These are phyloP conservation scores for Athrips mouffetella DNA, from an alignment of 2,888 invertebrate species.

Conservation along the genomic window DNA sequence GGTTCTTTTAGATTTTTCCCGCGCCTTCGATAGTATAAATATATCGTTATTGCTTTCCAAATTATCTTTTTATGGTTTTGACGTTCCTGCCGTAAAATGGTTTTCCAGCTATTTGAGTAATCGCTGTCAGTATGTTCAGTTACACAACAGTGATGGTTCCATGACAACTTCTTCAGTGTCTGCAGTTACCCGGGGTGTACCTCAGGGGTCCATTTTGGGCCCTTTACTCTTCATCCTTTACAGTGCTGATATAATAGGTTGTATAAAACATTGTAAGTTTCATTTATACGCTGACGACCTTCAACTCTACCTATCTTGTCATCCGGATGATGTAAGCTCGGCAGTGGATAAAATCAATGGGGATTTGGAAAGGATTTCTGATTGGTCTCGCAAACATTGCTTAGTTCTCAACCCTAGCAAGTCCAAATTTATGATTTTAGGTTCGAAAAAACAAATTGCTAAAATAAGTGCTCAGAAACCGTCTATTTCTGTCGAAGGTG, in stretches of 20 bases:
- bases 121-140: background rate
- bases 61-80: slow-evolving; percentile 1
- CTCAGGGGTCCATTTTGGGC: slow-evolving; percentile 5
- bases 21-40: slow-evolving; percentile 29
- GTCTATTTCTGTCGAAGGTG: background rate
- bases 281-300: slow-evolving; percentile 5
- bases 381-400: too few relatives aligned
- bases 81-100: background rate
- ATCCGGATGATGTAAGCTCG: background rate
- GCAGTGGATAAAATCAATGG: background rate
- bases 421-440: slow-evolving; percentile 1
- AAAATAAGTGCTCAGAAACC: background rate
- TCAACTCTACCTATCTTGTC: slow-evolving; percentile 6
- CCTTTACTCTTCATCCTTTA: slow-evolving; percentile 3
- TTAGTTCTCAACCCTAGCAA: background rate
- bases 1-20: too few relatives aligned
- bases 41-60: slow-evolving; percentile 11
- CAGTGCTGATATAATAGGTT: background rate
- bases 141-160: background rate
- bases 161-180: background rate
- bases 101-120: background rate
- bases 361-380: background rate
- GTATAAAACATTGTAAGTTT: background rate
- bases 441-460: too few relatives aligned
- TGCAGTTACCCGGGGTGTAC: background rate